These are phyloP conservation scores for Tinea semifulvella DNA, from an alignment of 2,888 invertebrate species.

Conservation along the genomic window DNA sequence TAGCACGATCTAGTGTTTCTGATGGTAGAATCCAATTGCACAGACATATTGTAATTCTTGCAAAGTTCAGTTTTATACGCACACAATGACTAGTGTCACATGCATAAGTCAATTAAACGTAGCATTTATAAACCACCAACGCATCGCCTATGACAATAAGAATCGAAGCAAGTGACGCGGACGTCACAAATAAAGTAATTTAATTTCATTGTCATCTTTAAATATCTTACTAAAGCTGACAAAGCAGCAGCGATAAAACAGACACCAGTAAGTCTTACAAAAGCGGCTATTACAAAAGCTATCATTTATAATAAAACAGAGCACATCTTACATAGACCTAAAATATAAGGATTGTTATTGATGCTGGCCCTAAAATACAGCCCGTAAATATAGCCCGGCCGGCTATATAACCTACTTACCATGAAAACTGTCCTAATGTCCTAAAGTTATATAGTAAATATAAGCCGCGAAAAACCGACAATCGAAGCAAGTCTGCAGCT, in stretches of 20 bases:
- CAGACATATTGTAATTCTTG: too few species aligned
- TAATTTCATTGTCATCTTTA: slow-evolving; percentile 56
- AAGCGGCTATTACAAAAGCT: slow-evolving; percentile 47
- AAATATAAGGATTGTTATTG: too few species aligned
- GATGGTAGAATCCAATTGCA: too few species aligned
- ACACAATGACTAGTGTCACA: too few species aligned
- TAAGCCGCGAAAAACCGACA: too few species aligned
- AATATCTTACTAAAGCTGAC: slow-evolving; percentile 33
- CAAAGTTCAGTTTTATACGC: too few species aligned
- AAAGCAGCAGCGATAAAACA: slow-evolving; percentile 48
- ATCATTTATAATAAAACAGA: slow-evolving; percentile 42
- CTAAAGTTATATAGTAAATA: too few species aligned
- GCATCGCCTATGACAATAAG: slow-evolving; percentile 27
- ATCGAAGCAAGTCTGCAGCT: too few species aligned
- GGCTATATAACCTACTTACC: neutral
- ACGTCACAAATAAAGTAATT: slow-evolving; percentile 56
- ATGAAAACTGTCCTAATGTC: neutral
- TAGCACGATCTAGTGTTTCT: too few species aligned
- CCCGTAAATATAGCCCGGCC: too few species aligned
- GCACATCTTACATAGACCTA: too few species aligned
- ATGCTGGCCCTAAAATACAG: too few species aligned
- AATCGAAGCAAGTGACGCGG: slow-evolving; percentile 32
- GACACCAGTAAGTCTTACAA: slow-evolving; percentile 48
- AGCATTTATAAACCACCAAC: slow-evolving; percentile 39
- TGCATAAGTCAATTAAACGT: slow-evolving; percentile 33